Base-by-base conservation (phyloP, 2,888 invertebrate genomes). In the Drosophila flavopinicola region DNA sequence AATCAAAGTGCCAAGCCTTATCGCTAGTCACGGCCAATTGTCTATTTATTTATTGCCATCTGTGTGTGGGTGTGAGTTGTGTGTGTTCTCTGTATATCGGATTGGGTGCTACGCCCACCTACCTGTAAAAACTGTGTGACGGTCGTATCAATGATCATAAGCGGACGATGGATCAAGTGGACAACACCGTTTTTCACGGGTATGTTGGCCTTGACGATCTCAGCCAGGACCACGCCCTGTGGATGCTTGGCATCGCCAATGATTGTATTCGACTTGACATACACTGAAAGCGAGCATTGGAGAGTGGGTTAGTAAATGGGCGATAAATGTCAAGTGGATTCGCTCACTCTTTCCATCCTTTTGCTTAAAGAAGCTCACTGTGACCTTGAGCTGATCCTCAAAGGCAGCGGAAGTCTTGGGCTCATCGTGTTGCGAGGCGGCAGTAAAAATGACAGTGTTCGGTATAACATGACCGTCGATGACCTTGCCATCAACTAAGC, bases 121-220 rank as follows among this genome's bases (percentile, higher is more conserved):
- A 97, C 97, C 95, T 95, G 94, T 59, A 97, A 92, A 88, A 97
- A 96, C 90, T 97, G 95, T 74, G 94, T 94, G 67, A 97, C 95
- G 3, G 95, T 95, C n/a, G 95, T 95, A 87, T 97, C 97, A 48
- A 97, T 96, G 59, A 98, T 95, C 95, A 98, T 97, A 11, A 98
- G 92, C 0, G 98, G 98, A 71, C 96, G 94, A 85, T 97, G 96
- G 76, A 98, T 98, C 68, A 98, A 94, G 92, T 98, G 98, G 3
- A 98, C 95, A 0, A 98, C 97, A 27, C 98, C 98, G 87, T 98
- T 98, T 88, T 94, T 94, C 24, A 98, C 96, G 0, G 98, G 97
- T 74, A 98, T 97, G 91, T 98, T 98, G 27, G 95, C 95, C 88
- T 95, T 94, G 6, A 97, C 95, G 66, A 98, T 96, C 91, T 97